phyloP scores from a whole-genome alignment of 2,113 vertebrate species.

The Montifringilla adamsi region DNA sequence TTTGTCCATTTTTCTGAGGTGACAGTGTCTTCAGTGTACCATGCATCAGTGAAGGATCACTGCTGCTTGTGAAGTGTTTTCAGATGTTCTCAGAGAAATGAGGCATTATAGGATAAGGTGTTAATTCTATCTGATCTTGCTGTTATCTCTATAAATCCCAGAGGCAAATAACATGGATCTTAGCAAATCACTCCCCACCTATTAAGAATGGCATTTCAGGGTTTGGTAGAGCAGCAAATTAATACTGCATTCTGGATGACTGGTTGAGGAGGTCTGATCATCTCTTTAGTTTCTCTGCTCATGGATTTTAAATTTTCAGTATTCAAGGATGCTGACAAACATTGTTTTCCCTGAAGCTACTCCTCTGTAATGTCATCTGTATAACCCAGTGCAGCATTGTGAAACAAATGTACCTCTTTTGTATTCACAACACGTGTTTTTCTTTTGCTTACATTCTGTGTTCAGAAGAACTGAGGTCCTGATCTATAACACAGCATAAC shows the following conservation, averaged over 20 bases:
- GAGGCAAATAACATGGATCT: background rate
- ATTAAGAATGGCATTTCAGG: conserved; percentile 38
- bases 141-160: conserved; percentile 23
- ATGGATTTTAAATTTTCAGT: background rate
- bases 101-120: background rate
- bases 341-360: background rate
- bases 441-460: background rate
- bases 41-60: background rate
- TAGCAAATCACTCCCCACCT: background rate
- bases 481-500: background rate
- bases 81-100: background rate
- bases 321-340: conserved; percentile 12
- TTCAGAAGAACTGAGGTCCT: background rate
- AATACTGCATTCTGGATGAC: background rate
- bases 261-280: conserved; percentile 1
- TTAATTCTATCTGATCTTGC: conserved; percentile 21
- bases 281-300: background rate
- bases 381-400: background rate
- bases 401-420: background rate
- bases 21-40: background rate
- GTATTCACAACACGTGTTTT: background rate
- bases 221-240: conserved; percentile 56
- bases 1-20: background rate
- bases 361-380: background rate
- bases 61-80: background rate